A percentile compares a stretch with the other conserved stretches of the same genome.
These are phyloP conservation scores for Barbus barbus DNA, from an alignment of 2,113 vertebrate genomes.

Conservation along the genomic window DNA sequence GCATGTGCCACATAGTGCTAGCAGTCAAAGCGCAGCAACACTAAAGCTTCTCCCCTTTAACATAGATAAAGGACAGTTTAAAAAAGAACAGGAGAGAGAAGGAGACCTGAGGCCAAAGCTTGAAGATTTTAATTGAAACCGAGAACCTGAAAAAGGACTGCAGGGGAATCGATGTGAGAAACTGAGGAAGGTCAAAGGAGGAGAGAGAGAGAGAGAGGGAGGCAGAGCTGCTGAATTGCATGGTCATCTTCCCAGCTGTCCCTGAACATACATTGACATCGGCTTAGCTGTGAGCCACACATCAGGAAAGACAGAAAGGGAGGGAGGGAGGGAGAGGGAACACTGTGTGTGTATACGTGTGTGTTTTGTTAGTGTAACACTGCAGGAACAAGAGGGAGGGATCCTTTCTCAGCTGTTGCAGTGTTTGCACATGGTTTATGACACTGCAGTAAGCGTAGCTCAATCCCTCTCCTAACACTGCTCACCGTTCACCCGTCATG, in stretches of 20 bases:
- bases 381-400: conserved; percentile 21
- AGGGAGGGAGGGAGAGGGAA: background rate
- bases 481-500: conserved; percentile 18
- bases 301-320: background rate
- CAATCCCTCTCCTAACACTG: conserved; percentile 24
- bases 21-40: conserved; percentile 23
- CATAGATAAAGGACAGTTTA: conserved; percentile 21
- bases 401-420: conserved; percentile 35
- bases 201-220: conserved; percentile 9
- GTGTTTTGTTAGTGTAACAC: conserved; percentile 29
- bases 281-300: conserved; percentile 20
- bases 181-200: conserved; percentile 35
- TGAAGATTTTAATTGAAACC: conserved; percentile 25
- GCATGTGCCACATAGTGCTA: conserved; percentile 44
- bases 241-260: conserved; percentile 45
- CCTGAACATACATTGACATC: conserved; percentile 15
- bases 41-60: conserved; percentile 26
- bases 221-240: conserved; percentile 24
- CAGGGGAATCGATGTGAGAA: conserved; percentile 41
- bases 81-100: conserved; percentile 1
- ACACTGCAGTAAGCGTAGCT: conserved; percentile 18
- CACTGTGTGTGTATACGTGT: background rate
- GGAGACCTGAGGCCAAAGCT: background rate
- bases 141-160: conserved; percentile 31
- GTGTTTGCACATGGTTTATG: conserved; percentile 22